Percentiles rank a stretch among this genome's conserved stretches.
Evolutionary conservation across 2,797 vertebrate genomes (phyloP).

Genomic region (Epinephelus malabaricus): DNA sequence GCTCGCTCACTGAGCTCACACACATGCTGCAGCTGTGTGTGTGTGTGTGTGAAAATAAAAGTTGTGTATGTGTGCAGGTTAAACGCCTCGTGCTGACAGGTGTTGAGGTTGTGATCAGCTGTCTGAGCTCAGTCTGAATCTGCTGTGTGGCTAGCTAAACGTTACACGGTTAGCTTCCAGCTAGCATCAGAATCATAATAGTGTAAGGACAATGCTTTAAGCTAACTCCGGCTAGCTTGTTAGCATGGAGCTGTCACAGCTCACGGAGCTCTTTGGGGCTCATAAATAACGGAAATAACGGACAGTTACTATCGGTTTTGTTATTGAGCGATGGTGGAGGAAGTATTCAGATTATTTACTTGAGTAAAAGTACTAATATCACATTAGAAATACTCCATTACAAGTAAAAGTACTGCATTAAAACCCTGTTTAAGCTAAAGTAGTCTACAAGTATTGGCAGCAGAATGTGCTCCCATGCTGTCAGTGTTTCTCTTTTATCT

Average conservation of each 20-base stretch:
- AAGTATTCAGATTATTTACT: neutral
- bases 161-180: conserved; percentile 41
- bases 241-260: conserved; percentile 53
- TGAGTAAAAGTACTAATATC: neutral
- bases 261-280: neutral
- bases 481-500: neutral
- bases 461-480: neutral
- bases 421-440: neutral
- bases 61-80: neutral
- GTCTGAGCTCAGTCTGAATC: neutral
- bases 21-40: conserved; percentile 1
- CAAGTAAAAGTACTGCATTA: neutral
- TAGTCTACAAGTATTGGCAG: neutral
- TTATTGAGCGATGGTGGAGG: neutral
- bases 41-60: neutral
- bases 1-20: neutral
- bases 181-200: conserved; percentile 52
- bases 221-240: conserved; percentile 46
- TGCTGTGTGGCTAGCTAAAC: neutral
- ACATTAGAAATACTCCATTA: neutral
- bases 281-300: neutral
- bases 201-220: conserved; percentile 68
- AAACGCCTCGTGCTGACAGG: neutral
- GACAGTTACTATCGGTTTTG: no score
- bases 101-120: fast-evolving